Evolutionary conservation across 1,140 invertebrate genomes (phyloP), one percentile per base, ranked within the genome.

Genomic region (Octopus sinensis): DNA sequence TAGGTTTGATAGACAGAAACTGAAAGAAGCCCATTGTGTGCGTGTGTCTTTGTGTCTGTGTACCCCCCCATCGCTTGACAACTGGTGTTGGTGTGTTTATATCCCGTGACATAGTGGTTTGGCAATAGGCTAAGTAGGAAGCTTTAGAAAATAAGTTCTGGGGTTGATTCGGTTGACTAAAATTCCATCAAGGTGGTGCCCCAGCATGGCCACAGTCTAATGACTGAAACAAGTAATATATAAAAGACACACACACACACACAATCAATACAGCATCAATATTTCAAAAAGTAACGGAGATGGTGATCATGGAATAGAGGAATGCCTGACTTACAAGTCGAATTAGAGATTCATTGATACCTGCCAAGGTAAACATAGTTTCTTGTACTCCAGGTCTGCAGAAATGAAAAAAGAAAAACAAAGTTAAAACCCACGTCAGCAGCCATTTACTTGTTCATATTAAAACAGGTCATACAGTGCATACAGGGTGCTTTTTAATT

Each of bases 371-470:
- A 43, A 84, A 54, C n/a, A 81, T 80, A 43, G 85, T 85, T 54
- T 88, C 87, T n/a, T 85, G 73, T 68, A 87, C 85, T 13, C 85
- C 87, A 54, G 86, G 85, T 52, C 87, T 88, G 82, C n/a, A 82
- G 83, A 51, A 79, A 43, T 43, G 3, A 43, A 43, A 43, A 43
- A 43, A 43, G 3, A 43, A 43, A 43, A 43, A 43, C 0, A 43
- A 3, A 43, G 30, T 43, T 43, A 43, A 43, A 43, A 43, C 30
- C 30, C 3, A 43, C 30, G 3, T 43, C 30, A 43, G 30, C 30
- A 43, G 30, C 0, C 30, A 43, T 43, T 43, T 0, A 43, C 30
- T 43, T 43, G 30, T 43, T 43, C 30, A 43, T 43, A 43, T 43
- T 43, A 43, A 43, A 43, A 43, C 30, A 43, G 23, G 23, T 23